A percentile compares a stretch with the other conserved stretches of the same genome.
Evolutionary conservation across 1,140 invertebrate genomes (phyloP).

Genomic region (Apis dorsata): DNA sequence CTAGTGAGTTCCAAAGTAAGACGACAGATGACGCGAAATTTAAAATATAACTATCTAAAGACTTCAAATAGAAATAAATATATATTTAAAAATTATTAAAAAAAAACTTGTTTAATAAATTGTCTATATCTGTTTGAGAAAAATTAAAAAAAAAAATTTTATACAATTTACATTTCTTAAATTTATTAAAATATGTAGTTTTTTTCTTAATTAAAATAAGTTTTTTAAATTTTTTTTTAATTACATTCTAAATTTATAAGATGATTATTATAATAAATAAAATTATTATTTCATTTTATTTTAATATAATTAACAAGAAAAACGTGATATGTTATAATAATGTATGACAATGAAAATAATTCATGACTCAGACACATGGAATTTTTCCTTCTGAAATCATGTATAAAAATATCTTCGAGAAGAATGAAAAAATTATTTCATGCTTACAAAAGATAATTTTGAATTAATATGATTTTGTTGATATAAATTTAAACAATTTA

Average conservation of each 20-base stretch:
- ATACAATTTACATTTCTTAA: neutral
- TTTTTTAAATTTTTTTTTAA: no score
- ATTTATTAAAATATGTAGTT: neutral
- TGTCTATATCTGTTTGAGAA: neutral
- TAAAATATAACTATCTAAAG: neutral
- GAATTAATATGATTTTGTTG: neutral
- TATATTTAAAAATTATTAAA: neutral
- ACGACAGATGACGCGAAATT: neutral
- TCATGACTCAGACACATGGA: constrained; percentile 20
- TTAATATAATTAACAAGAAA: neutral
- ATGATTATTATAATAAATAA: no score
- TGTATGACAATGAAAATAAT: constrained; percentile 12
- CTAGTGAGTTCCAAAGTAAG: neutral
- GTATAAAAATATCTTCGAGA: constrained; percentile 27
- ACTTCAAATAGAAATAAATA: neutral
- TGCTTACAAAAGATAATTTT: neutral
- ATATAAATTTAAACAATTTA: neutral
- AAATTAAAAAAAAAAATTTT: neutral
- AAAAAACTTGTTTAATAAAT: neutral
- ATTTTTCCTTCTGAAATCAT: constrained; percentile 28
- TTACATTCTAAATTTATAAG: neutral
- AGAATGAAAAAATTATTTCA: neutral
- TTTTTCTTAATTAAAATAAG: neutral
- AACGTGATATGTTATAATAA: neutral
- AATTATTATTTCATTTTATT: neutral